Base-by-base conservation (phyloP, 1,140 invertebrate species). In the Brachionus rotundiformis region DNA sequence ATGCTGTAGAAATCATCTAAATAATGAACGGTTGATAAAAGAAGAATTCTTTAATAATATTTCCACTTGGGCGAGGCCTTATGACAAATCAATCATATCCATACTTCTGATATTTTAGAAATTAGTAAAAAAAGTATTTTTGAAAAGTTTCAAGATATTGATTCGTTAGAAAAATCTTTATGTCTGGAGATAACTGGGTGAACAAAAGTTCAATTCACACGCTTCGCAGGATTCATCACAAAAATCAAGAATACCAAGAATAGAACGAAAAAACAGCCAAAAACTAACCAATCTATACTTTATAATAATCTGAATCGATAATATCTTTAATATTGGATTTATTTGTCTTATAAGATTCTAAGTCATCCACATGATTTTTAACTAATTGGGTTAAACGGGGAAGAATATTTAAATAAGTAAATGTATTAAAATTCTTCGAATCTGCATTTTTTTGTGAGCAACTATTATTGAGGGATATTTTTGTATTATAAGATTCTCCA, bases 41-140 rank as follows among this genome's bases (percentile, higher is more conserved):
- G n/a, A 4, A 10, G 65, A 71, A 39, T 13, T 1, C 7, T 71
- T 1, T 71, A 33, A 8, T 16, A n/a, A 16, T 39, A 71, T 71
- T 36, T 31, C 6, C 16, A 71, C 65, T 5, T 13, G 10, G 39
- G 16, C 39, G 31, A 71, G 19, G 39, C 16, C 65, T 16, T 39
- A 16, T 71, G 39, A 71, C 13, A 71, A 39, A 16, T 10, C 2
- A 8, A 11, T 39, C n/a, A 71, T 71, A 16, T 36, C 33, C 10
- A 36, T 71, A 31, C 65, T 71, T n/a, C n/a, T 71, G 65, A 71
- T 5, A 23, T 39, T 31, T 36, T 19, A 36, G 65, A 71, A 71
- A 71, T 39, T 19, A 3, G 29, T 33, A 8, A 63, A 63, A 63
- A 63, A 63, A 63, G 59, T 23, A 23, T 71, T 3, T 71, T 71